Conservation (phyloP, 2,888 invertebrate species). For the Drosophila emarginata region DNA sequence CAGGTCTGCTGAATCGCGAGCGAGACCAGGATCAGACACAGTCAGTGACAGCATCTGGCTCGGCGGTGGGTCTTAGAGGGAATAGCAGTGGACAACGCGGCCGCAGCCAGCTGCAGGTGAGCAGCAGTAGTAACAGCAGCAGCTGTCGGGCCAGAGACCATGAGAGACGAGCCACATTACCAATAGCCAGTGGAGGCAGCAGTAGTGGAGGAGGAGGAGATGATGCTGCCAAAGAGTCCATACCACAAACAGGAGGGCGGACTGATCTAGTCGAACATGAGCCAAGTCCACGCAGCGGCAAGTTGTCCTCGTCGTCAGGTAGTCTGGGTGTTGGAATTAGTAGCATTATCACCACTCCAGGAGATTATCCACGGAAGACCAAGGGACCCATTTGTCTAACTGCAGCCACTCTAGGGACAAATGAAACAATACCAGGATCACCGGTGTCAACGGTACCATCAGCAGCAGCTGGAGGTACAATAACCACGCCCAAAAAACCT, state of each 20-base stretch:
- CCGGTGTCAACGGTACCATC: neutral
- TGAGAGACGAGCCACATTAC: conserved; percentile 54
- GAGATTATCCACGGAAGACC: conserved; percentile 80
- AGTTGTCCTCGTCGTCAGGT: conserved; percentile 79
- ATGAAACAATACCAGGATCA: conserved; percentile 36
- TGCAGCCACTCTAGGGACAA: conserved; percentile 47
- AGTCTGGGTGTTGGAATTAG: conserved; percentile 77
- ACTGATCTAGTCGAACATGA: conserved; percentile 46
- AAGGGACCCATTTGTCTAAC: conserved; percentile 80
- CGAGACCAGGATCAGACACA: conserved; percentile 72
- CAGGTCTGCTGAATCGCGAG: conserved; percentile 89
- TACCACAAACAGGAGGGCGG: conserved; percentile 15
- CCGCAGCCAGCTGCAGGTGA: conserved; percentile 76
- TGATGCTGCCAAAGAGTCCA: conserved; percentile 30
- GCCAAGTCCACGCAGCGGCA: conserved; percentile 69
- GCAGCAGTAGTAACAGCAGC: conserved; percentile 23
- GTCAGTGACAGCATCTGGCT: conserved; percentile 34
- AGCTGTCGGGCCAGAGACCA: conserved; percentile 55
- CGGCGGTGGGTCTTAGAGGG: conserved; percentile 40
- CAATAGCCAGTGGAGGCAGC: conserved; percentile 51
- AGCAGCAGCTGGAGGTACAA: neutral
- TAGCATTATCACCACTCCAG: conserved; percentile 80
- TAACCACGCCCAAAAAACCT: conserved; percentile 56
- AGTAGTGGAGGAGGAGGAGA: conserved; percentile 18
- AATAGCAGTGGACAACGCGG: conserved; percentile 72